phyloP scores from a whole-genome alignment of 2,113 vertebrate species.

The Ammospiza caudacuta region DNA sequence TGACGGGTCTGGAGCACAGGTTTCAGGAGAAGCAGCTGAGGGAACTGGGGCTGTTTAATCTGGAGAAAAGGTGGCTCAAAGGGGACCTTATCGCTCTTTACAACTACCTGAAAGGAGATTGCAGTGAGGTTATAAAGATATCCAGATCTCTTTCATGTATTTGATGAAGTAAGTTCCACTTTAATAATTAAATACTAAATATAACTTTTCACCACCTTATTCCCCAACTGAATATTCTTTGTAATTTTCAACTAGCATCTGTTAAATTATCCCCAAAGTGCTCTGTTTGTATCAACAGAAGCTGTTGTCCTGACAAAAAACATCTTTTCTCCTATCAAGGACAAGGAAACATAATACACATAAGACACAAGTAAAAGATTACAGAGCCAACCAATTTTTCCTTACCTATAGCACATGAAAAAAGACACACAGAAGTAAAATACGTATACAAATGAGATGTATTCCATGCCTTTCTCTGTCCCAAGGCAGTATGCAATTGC shows the following conservation, averaged over 20 bases:
- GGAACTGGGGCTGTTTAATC: neutral
- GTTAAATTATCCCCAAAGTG: neutral
- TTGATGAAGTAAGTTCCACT: neutral
- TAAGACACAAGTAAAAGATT: neutral
- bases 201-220: neutral
- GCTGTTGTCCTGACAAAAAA: neutral
- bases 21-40: neutral
- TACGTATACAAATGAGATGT: neutral
- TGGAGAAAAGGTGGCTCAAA: neutral
- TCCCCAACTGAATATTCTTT: neutral
- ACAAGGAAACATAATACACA: neutral
- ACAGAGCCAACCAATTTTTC: neutral
- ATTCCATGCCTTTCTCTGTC: neutral
- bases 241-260: neutral
- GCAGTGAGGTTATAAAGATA: neutral
- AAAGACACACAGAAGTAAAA: neutral
- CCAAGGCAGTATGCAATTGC: neutral
- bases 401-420: neutral
- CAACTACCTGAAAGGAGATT: neutral
- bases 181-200: neutral
- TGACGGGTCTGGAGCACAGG: neutral
- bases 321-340: neutral
- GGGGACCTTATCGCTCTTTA: fast-evolving
- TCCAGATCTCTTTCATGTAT: neutral
- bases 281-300: neutral